A percentile compares a stretch with the other conserved stretches of the same genome.
phyloP scores from a whole-genome alignment of 2,888 invertebrate genomes.

The Orthosia gracilis region DNA sequence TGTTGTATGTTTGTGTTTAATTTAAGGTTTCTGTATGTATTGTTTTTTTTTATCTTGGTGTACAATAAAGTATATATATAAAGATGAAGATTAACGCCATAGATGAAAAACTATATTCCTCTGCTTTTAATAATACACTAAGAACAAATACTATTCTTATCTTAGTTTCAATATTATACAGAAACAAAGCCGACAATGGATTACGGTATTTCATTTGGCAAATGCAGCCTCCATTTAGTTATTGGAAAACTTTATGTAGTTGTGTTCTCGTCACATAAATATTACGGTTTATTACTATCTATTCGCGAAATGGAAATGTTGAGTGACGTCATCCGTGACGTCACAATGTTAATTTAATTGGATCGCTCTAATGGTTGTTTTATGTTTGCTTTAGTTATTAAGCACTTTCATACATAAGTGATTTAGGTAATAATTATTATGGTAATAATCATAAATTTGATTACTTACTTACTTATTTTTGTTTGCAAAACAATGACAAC shows the following conservation, averaged over 20 bases:
- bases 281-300: slow-evolving; percentile 62
- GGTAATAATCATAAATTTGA: slow-evolving; percentile 10
- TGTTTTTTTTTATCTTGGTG: no score
- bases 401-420: slow-evolving; percentile 28
- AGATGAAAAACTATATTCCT: neutral
- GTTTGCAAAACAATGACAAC: neutral
- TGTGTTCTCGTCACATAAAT: slow-evolving; percentile 62
- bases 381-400: slow-evolving; percentile 46
- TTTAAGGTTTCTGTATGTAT: no score
- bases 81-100: no score
- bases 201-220: slow-evolving; percentile 70
- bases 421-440: slow-evolving; percentile 28
- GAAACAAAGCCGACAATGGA: slow-evolving; percentile 52
- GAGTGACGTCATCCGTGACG: slow-evolving; percentile 51
- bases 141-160: slow-evolving; percentile 3
- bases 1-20: no score
- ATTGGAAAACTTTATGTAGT: slow-evolving; percentile 70
- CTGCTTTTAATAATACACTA: neutral
- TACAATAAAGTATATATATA: no score
- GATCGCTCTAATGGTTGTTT: slow-evolving; percentile 47
- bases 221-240: slow-evolving; percentile 73
- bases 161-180: slow-evolving; percentile 29
- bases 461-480: neutral
- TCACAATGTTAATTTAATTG: slow-evolving; percentile 53
- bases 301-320: slow-evolving; percentile 55